A percentile compares a stretch with the other conserved stretches of the same genome.
Evolutionary conservation across 92 coral and sea anemone species (phyloP).

Genomic region (Chrysogorgia sp.): DNA sequence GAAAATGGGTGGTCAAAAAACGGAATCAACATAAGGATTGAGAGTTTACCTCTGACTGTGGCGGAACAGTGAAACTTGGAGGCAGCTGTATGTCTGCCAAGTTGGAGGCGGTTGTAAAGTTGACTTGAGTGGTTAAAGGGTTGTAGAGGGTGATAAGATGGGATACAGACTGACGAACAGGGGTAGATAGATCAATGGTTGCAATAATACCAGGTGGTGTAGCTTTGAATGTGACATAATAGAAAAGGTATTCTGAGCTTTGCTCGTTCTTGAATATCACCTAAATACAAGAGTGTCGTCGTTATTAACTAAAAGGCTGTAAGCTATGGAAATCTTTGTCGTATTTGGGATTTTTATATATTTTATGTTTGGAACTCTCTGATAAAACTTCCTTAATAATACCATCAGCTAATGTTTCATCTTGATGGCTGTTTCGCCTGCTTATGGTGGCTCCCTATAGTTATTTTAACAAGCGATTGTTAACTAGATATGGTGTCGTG

Average conservation of each 20-base stretch:
- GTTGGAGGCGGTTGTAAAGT: conserved; percentile 84
- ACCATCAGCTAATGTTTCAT: too few relatives aligned
- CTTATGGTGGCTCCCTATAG: too few relatives aligned
- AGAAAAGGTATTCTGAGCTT: conserved; percentile 80
- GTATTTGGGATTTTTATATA: too few relatives aligned
- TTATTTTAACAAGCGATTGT: too few relatives aligned
- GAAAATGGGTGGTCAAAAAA: not conserved
- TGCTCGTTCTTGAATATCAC: conserved; percentile 88
- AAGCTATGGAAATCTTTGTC: too few relatives aligned
- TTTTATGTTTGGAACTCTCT: too few relatives aligned
- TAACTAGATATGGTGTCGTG: too few relatives aligned
- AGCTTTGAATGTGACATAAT: conserved; percentile 95
- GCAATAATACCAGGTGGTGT: conserved; percentile 94
- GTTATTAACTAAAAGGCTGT: not conserved
- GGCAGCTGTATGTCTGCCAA: conserved; percentile 87
- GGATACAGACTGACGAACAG: conserved; percentile 91
- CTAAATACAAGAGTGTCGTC: conserved; percentile 47
- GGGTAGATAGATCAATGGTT: conserved; percentile 87
- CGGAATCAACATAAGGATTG: not conserved
- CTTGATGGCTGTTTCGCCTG: too few relatives aligned
- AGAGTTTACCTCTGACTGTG: conserved; percentile 80
- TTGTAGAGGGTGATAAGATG: conserved; percentile 91
- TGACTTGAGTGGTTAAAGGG: conserved; percentile 89
- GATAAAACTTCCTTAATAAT: too few relatives aligned
- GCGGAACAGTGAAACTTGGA: conserved; percentile 93